Base-by-base conservation (phyloP, 1,140 invertebrate species). In the Nasonia longicornis region DNA sequence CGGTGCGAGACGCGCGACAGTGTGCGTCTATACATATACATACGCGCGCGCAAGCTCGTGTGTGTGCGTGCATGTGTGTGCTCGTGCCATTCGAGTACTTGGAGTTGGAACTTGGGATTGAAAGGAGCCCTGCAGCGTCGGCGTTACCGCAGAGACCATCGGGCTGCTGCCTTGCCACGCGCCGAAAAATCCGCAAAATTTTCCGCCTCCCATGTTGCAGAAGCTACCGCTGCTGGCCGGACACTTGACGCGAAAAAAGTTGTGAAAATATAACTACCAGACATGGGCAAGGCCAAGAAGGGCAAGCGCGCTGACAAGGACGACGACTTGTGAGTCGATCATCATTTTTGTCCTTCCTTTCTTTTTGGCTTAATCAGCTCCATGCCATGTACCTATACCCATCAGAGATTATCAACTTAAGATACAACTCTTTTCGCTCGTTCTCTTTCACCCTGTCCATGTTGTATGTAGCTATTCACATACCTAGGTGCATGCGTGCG, bases 211-310 rank as follows among this genome's bases (percentile, higher is more conserved):
- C 83, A 86, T 87, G 86, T 86, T 85, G 84, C 83, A 85, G 71
- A 85, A 84, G 84, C 84, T 84, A n/a, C 71, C 77, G 48, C 66
- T 84, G 48, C 66, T 84, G 14, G 10, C 42, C 42, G 45, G 77
- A 42, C 38, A 82, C 74, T 80, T 77, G 14, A 83, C 20, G 10
- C 31, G 72, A 35, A 84, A 85, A 84, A 79, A 84, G 75, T 82
- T 76, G 20, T 81, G 48, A 85, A 75, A 66, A 75, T 69, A 58
- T 74, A 78, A 73, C 22, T 31, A 42, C 83, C 82, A 35, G 91
- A 86, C 84, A 95, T 95, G 94, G 94, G 93, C 83, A 95, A 94
- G 90, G 91, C 93, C 83, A 95, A 94, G 91, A 94, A 94, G 88
- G 92, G 92, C 83, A 94, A 93, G 87, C 94, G 94, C 88, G 91